Evolutionary conservation across 2,797 vertebrate species (phyloP), one percentile per base, ranked within the genome.

Genomic region (Todus mexicanus): DNA sequence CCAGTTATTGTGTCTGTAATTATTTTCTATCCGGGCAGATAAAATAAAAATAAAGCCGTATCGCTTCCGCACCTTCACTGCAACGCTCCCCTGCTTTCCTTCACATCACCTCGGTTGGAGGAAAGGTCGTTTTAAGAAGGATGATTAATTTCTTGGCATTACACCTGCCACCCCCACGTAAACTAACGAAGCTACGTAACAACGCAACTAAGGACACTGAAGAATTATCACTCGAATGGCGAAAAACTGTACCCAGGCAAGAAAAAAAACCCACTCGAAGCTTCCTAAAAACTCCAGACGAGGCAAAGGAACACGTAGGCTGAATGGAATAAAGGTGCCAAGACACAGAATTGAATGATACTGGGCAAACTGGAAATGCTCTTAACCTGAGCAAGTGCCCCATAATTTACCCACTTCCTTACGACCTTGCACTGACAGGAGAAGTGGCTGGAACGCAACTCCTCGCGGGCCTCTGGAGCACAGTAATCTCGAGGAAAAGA

Each of bases 171-270:
- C 23, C 81, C 50, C 73, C 76, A 38, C 2, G 1, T 1, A 16
- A 25, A 21, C 42, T 29, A 25, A 26, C 3, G 23, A 68, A 68
- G 70, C 38, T 5, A 5, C 15, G 0, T 1, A 11, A 21, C 1
- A n/a, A 17, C 4, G 2, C 38, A 19, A 20, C 9, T 17, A 43
- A 31, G 26, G 56, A n/a, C 3, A 3, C 33, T 1, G 45, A 31
- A 35, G 12, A 27, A 48, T 31, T 8, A 59, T 33, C 50, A 18
- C 50, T 18, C 4, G 9, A 74, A n/a, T 0, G 0, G n/a, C 6
- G 18, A 48, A 70, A 82, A 85, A n/a, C 3, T 8, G 0, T 2
- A 29, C 11, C 31, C 29, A n/a, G 31, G 48, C 0, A 14, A 51
- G 50, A 81, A 43, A 47, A 15, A 27, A 40, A 11, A 59, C 9